Base-by-base conservation (phyloP, 2,113 vertebrate genomes). In the Macrotis lagotis region DNA sequence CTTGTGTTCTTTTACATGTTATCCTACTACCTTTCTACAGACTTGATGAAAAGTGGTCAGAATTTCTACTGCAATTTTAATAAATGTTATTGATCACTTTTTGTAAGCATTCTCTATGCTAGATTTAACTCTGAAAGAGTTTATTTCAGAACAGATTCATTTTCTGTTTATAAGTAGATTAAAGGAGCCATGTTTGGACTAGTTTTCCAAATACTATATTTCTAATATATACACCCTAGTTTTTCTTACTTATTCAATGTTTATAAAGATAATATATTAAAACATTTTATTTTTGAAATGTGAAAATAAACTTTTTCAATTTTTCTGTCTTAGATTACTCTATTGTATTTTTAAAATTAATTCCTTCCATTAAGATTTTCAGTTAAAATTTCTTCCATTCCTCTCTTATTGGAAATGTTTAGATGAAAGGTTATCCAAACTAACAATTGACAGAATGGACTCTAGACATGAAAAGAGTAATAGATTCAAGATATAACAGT, bases 191-290 rank as follows among this genome's bases (percentile, higher is more conserved):
- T 91, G 48, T 92, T 50, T 55, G 55, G 48, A 37, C 9, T 50
- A 31, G 7, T 50, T 25, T 49, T 92, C 49, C 55, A 92, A 59
- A 44, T 53, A 66, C 47, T 66, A 14, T 31, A 50, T 66, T 92
- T 74, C 48, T 92, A 66, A 92, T 14, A 59, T 92, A 49, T 10
- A 74, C 47, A 37, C 48, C 8, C 55, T 55, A 11, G 48, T 25
- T 90, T 90, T 51, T 92, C 91, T 74, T 92, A 28, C 48, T 74
- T 66, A 50, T 92, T 92, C 55, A 22, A 83, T 83, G 31, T 74
- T 92, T 74, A 74, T 50, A 24, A 49, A 24, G 26, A 50, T 74
- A 74, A 50, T 74, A 74, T n/a, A 7, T 25, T 92, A 12, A n/a
- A 92, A 25, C 44, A 25, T 50, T 74, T 74, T 66, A 9, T n/a